Base-by-base conservation (phyloP, 2,888 invertebrate genomes). In the Hyles lineata region DNA sequence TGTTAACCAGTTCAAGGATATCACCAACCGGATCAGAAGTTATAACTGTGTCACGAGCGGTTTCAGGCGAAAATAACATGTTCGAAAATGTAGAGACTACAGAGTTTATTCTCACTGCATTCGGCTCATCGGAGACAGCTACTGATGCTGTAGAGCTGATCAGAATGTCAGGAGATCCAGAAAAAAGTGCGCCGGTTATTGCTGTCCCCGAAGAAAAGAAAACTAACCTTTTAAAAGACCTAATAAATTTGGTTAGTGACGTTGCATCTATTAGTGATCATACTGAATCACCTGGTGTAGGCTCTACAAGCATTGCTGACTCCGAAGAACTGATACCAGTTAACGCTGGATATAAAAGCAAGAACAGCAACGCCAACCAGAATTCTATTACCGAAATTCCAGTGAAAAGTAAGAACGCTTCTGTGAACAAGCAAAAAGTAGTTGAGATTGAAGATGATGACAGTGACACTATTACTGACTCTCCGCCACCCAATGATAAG, bases 301-400 rank as follows among this genome's bases (percentile, higher is more conserved):
- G 79, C 0, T 81, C 89, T 5, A 85, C 89, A 9, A 86, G 85
- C 59, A 88, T 90, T 73, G 87, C 92, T 2, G 92, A 93, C 67
- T 94, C 94, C 0, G 94, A 94, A 75, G 94, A 94, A 77, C 79
- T 94, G 11, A 91, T 94, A 71, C 93, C 92, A 17, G 91, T 94
- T 0, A 94, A 93, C 71, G 87, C 89, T 7, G 93, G 91, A 0
- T 93, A 94, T 76, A 94, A 94, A 73, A 94, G 94, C 72, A 94
- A 94, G 84, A 93, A 94, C 74, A 94, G 85, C 72, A 93, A 93
- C 72, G 89, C 89, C 79, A 94, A 94, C 75, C 82, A 90, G 11
- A 94, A 94, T 73, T 93, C 93, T 0, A 94, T 94, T 21, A 94
- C 94, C 0, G 94, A 94, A 79, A 78, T 90, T 58, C 91, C 93